Evolutionary conservation across 2,113 vertebrate genomes (phyloP).

Genomic region (Osmerus mordax): DNA sequence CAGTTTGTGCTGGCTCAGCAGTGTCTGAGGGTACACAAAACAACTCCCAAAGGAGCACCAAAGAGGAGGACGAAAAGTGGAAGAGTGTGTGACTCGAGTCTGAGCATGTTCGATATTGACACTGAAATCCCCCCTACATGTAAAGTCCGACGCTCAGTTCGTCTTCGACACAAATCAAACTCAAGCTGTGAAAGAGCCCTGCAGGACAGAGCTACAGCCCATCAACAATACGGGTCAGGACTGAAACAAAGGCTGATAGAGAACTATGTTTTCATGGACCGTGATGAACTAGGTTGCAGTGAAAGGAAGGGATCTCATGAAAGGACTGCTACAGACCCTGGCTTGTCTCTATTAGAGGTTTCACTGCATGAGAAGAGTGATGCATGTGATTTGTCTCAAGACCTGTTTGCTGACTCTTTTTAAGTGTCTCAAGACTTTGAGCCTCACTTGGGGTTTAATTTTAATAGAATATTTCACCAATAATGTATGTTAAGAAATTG

Average conservation of each 20-base stretch:
- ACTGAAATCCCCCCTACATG: constrained; percentile 29
- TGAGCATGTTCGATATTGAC: constrained; percentile 11
- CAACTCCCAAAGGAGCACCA: background rate
- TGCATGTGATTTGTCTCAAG: constrained; percentile 58
- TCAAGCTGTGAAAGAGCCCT: constrained; percentile 11
- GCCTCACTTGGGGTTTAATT: background rate
- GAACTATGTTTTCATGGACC: background rate
- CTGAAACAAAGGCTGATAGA: constrained; percentile 1
- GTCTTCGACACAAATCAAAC: constrained; percentile 2
- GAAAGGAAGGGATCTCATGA: background rate
- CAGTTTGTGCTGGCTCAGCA: background rate
- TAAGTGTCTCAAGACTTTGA: constrained; percentile 17
- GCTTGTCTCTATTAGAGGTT: background rate
- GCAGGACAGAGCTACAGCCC: background rate
- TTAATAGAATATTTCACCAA: too few species aligned
- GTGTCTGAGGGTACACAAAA: background rate
- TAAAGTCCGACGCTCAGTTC: background rate
- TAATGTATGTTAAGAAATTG: too few species aligned
- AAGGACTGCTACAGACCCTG: background rate
- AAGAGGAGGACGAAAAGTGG: background rate
- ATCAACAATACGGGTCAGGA: background rate
- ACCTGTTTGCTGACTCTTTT: constrained; percentile 59
- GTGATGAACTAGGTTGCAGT: background rate
- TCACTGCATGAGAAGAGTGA: constrained; percentile 13
- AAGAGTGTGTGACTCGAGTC: constrained; percentile 6